These are phyloP conservation scores for Musca domestica DNA, from an alignment of 1,140 invertebrate species.

Conservation along the genomic window DNA sequence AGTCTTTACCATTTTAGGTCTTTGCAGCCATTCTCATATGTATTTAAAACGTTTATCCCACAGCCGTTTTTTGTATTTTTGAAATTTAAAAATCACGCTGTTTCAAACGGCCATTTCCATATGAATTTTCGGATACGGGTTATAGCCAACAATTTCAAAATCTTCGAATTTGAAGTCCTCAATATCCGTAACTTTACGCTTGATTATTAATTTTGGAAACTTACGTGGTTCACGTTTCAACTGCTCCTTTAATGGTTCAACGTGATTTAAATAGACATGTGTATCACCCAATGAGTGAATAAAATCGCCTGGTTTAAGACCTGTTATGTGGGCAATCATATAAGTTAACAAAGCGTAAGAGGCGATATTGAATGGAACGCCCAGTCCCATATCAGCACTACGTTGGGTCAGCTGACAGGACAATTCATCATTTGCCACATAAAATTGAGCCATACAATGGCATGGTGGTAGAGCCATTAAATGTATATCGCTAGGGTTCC, in stretches of 20 bases:
- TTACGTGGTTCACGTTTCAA: constrained; percentile 73
- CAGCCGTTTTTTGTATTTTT: too few relatives aligned
- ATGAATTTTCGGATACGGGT: constrained; percentile 85
- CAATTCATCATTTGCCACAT: constrained; percentile 77
- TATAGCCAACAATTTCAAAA: constrained; percentile 85
- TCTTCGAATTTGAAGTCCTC: constrained; percentile 90
- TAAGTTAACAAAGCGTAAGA: constrained; percentile 92
- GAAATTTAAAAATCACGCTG: too few relatives aligned
- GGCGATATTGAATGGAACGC: constrained; percentile 98
- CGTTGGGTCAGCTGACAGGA: constrained; percentile 95
- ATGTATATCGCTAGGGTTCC: constrained; percentile 89
- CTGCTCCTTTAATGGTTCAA: constrained; percentile 82
- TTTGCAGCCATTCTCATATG: too few relatives aligned
- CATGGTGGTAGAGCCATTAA: constrained; percentile 97
- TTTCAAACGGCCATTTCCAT: constrained; percentile 95
- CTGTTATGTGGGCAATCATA: constrained; percentile 95
- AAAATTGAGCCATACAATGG: constrained; percentile 94
- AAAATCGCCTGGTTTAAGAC: constrained; percentile 91
- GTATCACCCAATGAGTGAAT: constrained; percentile 95
- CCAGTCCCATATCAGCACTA: constrained; percentile 96
- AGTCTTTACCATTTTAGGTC: too few relatives aligned
- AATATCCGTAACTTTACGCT: constrained; percentile 70
- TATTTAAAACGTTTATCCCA: too few relatives aligned
- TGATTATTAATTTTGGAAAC: constrained; percentile 82
- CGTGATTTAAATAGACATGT: constrained; percentile 94